A percentile compares a stretch with the other conserved stretches of the same genome.
Conservation (phyloP, 2,888 invertebrate species). For the Catotricha subobsoleta region DNA sequence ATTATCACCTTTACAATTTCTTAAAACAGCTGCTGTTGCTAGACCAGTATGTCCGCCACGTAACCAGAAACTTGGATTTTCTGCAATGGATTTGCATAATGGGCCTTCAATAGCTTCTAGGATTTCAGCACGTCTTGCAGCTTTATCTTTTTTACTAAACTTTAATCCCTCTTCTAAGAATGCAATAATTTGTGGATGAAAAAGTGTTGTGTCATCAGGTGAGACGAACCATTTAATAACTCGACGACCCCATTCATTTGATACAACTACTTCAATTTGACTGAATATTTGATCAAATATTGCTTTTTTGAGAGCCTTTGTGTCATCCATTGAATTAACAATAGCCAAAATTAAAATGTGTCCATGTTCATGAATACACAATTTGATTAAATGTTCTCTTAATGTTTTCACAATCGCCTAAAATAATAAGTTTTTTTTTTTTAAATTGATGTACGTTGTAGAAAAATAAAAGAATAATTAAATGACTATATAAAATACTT, state of each 20-base stretch:
- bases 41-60: conserved; percentile 45
- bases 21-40: conserved; percentile 50
- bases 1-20: conserved; percentile 32
- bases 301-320: conserved; percentile 71
- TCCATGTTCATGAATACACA: conserved; percentile 75
- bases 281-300: conserved; percentile 50
- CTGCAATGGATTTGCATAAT: conserved; percentile 36
- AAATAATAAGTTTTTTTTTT: too few relatives aligned
- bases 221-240: conserved; percentile 76
- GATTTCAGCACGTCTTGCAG: conserved; percentile 48
- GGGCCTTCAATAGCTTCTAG: conserved; percentile 43
- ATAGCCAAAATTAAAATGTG: conserved; percentile 65
- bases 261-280: conserved; percentile 47
- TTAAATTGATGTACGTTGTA: too few relatives aligned
- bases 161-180: conserved; percentile 56
- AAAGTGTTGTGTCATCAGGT: conserved; percentile 59
- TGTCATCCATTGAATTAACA: conserved; percentile 83
- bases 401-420: conserved; percentile 71
- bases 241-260: conserved; percentile 66
- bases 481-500: conserved; percentile 12
- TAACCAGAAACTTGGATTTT: conserved; percentile 49
- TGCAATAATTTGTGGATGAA: conserved; percentile 63
- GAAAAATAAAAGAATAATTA: conserved; percentile 7
- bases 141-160: conserved; percentile 54
- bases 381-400: conserved; percentile 63